Percentiles rank a stretch among this genome's conserved stretches.
These are phyloP conservation scores for Lissonota sp. DNA, from an alignment of 2,888 invertebrate species.

Conservation along the genomic window DNA sequence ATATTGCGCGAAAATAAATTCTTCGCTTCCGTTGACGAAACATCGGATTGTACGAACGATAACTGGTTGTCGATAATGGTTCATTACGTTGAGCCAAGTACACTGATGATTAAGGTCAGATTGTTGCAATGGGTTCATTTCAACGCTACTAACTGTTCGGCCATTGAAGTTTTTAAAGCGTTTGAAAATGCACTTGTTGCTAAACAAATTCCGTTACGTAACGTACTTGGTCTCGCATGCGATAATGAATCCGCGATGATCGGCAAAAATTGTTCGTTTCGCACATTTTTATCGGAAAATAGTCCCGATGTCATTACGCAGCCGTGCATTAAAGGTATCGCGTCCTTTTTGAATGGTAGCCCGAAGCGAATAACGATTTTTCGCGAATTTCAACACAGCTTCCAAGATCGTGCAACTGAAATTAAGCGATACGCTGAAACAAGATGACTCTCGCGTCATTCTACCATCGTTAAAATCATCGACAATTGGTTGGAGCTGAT, in stretches of 20 bases:
- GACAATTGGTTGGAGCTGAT: conserved; percentile 23
- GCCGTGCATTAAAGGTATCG: conserved; percentile 42
- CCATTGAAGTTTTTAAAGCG: conserved; percentile 45
- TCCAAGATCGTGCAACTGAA: conserved; percentile 18
- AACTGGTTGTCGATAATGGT: conserved; percentile 50
- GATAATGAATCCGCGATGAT: conserved; percentile 65
- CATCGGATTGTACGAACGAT: conserved; percentile 43
- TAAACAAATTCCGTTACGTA: conserved; percentile 55
- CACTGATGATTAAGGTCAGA: conserved; percentile 35
- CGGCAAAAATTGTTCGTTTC: conserved; percentile 59
- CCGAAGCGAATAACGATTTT: conserved; percentile 35
- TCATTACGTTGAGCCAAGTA: conserved; percentile 53
- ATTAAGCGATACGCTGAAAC: conserved; percentile 47
- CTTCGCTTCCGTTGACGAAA: conserved; percentile 57
- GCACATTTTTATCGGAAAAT: conserved; percentile 37
- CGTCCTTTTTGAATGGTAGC: conserved; percentile 19
- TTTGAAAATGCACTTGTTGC: conserved; percentile 47
- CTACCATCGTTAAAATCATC: background rate
- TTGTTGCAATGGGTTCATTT: conserved; percentile 58
- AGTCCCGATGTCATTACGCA: conserved; percentile 35
- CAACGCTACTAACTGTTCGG: conserved; percentile 59
- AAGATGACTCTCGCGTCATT: conserved; percentile 55
- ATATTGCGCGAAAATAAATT: conserved; percentile 37
- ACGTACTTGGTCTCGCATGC: conserved; percentile 57
- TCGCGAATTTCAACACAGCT: conserved; percentile 43